A percentile compares a stretch with the other conserved stretches of the same genome.
These are phyloP conservation scores for Chrysomallon squamiferum DNA, from an alignment of 1,140 invertebrate species.

Conservation along the genomic window DNA sequence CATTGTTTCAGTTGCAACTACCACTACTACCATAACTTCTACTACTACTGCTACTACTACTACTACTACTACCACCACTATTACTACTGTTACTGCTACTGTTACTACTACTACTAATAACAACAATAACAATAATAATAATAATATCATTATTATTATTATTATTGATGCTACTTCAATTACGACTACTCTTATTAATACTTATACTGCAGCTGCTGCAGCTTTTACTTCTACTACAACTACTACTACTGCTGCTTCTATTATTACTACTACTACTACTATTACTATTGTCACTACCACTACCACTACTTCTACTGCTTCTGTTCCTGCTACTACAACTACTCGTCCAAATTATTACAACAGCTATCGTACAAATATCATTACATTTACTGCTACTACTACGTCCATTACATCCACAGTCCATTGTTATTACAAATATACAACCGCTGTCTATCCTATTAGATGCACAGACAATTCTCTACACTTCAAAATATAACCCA, in stretches of 20 bases:
- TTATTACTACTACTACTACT: conserved; percentile 3
- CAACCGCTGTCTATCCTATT: too few relatives aligned
- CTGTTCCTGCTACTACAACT: not conserved
- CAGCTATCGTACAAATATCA: not conserved
- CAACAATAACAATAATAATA: too few relatives aligned
- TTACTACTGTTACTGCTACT: too few relatives aligned
- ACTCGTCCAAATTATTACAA: too few relatives aligned
- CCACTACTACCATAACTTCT: too few relatives aligned
- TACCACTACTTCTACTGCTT: conserved; percentile 2
- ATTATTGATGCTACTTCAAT: not conserved
- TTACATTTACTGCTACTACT: conserved; percentile 3
- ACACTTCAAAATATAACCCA: too few relatives aligned
- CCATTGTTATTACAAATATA: not conserved
- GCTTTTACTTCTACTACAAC: not conserved
- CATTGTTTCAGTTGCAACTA: too few relatives aligned
- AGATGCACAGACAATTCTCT: too few relatives aligned
- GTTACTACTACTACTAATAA: too few relatives aligned
- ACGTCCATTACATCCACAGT: not conserved
- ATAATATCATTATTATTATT: not conserved
- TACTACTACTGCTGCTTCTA: conserved; percentile 1
- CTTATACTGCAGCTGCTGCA: not conserved
- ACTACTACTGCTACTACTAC: too few relatives aligned
- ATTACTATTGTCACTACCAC: not conserved
- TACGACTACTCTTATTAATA: not conserved
- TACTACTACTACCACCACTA: too few relatives aligned